phyloP scores from a whole-genome alignment of 1,140 invertebrate species.

The Probaryconus sp. region DNA sequence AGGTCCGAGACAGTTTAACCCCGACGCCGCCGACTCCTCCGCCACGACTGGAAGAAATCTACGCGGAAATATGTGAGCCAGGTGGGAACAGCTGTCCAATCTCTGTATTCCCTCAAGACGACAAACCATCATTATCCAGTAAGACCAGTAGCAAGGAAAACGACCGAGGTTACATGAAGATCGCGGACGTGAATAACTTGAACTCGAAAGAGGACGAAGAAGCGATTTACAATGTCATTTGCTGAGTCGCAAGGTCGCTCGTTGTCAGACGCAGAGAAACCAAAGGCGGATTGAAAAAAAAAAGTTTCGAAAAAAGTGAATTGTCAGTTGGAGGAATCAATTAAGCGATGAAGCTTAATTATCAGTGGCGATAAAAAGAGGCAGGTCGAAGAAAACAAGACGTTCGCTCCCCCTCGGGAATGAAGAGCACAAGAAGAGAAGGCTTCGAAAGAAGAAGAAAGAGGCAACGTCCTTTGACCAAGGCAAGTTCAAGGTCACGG shows the following conservation, averaged over 20 bases:
- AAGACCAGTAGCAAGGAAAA: conserved; percentile 63
- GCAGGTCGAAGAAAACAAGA: too few species aligned
- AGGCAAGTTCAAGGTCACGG: conserved; percentile 64
- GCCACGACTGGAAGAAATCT: conserved; percentile 71
- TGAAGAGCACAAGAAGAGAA: conserved; percentile 1
- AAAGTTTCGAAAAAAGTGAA: conserved; percentile 19
- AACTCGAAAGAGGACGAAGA: conserved; percentile 70
- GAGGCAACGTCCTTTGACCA: conserved; percentile 42
- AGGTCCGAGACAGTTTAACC: conserved; percentile 74
- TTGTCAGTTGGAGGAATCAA: neutral
- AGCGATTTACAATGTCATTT: conserved; percentile 74
- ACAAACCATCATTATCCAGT: conserved; percentile 59
- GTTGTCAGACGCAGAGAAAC: too few species aligned
- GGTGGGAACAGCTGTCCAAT: conserved; percentile 34
- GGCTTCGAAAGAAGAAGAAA: conserved; percentile 41
- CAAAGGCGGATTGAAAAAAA: neutral
- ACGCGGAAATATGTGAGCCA: conserved; percentile 74
- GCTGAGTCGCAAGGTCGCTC: too few species aligned
- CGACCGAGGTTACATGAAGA: conserved; percentile 70
- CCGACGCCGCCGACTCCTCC: conserved; percentile 70
- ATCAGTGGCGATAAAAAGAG: too few species aligned
- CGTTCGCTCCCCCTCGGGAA: too few species aligned
- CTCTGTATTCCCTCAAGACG: conserved; percentile 46
- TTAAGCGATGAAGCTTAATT: neutral
- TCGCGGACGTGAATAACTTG: conserved; percentile 65